Percentiles rank a stretch among this genome's conserved stretches.
These are phyloP conservation scores for Notiomystis cincta DNA, from an alignment of 2,113 vertebrate species.

Conservation along the genomic window DNA sequence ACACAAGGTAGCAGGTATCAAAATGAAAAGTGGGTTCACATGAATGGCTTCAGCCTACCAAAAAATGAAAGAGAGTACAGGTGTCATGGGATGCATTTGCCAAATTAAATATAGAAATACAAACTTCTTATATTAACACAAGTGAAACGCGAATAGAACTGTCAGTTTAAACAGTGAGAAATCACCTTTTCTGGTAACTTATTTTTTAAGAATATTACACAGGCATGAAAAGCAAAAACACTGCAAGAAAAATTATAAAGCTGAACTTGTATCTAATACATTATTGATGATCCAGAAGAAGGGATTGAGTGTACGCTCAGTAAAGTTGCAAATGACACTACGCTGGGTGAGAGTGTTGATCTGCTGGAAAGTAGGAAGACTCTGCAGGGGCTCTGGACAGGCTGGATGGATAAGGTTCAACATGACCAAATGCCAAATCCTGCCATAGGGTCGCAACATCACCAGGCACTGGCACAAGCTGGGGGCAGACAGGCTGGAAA, in stretches of 20 bases:
- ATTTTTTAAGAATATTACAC: not conserved
- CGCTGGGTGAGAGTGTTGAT: accelerated
- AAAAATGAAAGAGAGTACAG: not conserved
- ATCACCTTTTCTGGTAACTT: not conserved
- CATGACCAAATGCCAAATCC: not conserved
- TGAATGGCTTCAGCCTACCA: slow-evolving; percentile 86
- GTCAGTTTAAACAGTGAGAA: not conserved
- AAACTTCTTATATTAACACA: not conserved
- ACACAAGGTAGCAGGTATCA: slow-evolving; percentile 87
- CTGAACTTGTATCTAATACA: not conserved
- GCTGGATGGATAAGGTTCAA: not conserved
- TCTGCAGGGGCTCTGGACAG: not conserved
- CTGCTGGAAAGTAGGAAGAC: not conserved
- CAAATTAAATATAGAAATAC: not conserved
- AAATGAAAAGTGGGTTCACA: slow-evolving; percentile 86
- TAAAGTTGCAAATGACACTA: not conserved
- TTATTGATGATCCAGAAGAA: not conserved
- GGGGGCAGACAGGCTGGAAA: not conserved
- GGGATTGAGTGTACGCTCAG: accelerated
- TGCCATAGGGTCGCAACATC: not conserved
- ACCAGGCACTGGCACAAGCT: accelerated
- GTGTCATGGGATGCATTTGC: not conserved
- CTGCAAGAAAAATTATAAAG: not conserved
- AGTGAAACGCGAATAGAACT: not conserved
- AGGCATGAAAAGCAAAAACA: not conserved